phyloP scores from a whole-genome alignment of 2,113 vertebrate genomes.

The Triplophysa dalaica region DNA sequence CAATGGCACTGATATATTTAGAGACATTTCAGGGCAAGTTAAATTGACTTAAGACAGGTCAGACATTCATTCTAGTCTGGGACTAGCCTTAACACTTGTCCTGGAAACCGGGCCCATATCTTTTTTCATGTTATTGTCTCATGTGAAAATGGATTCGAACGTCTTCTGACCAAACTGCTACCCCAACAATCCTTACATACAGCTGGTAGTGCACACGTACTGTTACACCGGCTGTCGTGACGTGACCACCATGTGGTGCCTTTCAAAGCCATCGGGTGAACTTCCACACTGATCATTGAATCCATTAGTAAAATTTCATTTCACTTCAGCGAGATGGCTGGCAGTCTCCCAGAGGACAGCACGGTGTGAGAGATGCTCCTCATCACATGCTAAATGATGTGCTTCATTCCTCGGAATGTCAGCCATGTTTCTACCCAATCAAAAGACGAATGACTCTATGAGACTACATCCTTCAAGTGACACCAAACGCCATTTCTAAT shows the following conservation, averaged over 20 bases:
- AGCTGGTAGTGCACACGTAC: not conserved
- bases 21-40: too few species aligned
- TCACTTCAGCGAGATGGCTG: conserved; percentile 14
- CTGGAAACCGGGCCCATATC: too few species aligned
- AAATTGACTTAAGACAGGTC: too few species aligned
- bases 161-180: not conserved
- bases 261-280: conserved; percentile 1
- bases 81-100: too few species aligned
- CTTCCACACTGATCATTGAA: conserved; percentile 6
- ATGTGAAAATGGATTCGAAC: not conserved
- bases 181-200: not conserved
- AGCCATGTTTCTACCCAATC: conserved; percentile 27
- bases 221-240: not conserved
- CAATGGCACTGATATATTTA: too few species aligned
- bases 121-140: too few species aligned
- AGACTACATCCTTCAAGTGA: not conserved
- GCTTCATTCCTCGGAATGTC: conserved; percentile 18
- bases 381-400: conserved; percentile 44
- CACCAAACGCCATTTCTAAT: conserved; percentile 12
- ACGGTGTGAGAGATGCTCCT: conserved; percentile 27
- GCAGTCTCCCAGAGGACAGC: conserved; percentile 27
- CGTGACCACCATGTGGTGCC: conserved; percentile 1
- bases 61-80: too few species aligned
- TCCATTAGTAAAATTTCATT: conserved; percentile 43
- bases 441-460: conserved; percentile 21